phyloP scores from a whole-genome alignment of 2,888 invertebrate species.

The Brachyptera risi region DNA sequence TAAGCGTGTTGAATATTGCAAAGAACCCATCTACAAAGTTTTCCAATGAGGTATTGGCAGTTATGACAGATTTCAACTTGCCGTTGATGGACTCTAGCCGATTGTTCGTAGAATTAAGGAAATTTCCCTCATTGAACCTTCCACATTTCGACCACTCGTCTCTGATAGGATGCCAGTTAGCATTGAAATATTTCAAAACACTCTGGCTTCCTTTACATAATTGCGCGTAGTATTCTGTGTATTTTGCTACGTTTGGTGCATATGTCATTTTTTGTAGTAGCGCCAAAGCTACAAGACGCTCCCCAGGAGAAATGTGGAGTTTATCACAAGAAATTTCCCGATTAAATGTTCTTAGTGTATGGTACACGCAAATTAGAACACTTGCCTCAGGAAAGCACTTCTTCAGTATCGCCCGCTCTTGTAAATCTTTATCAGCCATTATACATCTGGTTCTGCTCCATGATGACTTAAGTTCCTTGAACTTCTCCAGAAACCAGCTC shows the following conservation, averaged over 20 bases:
- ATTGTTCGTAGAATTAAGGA: conserved; percentile 32
- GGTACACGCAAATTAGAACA: conserved; percentile 30
- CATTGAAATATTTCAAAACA: conserved; percentile 29
- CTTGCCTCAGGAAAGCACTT: conserved; percentile 31
- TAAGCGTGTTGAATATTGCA: conserved; percentile 7
- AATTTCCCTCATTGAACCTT: conserved; percentile 26
- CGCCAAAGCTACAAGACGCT: conserved; percentile 21
- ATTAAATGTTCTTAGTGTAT: conserved; percentile 32
- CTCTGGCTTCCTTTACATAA: neutral
- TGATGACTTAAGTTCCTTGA: conserved; percentile 29
- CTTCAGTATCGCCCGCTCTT: conserved; percentile 29
- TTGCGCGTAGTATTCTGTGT: neutral
- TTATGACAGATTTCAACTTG: conserved; percentile 31
- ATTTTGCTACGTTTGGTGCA: neutral
- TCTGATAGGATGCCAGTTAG: conserved; percentile 33
- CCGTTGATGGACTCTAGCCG: conserved; percentile 30
- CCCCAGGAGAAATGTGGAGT: conserved; percentile 26
- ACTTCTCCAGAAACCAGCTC: conserved; percentile 28
- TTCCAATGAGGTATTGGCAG: conserved; percentile 24
- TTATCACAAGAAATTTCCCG: conserved; percentile 32
- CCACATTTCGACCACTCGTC: conserved; percentile 29
- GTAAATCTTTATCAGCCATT: conserved; percentile 34
- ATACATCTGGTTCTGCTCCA: conserved; percentile 29
- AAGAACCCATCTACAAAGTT: conserved; percentile 30
- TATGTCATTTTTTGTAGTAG: conserved; percentile 28